Evolutionary conservation across 2,797 vertebrate genomes (phyloP).

Genomic region (Echeneis naucrates): DNA sequence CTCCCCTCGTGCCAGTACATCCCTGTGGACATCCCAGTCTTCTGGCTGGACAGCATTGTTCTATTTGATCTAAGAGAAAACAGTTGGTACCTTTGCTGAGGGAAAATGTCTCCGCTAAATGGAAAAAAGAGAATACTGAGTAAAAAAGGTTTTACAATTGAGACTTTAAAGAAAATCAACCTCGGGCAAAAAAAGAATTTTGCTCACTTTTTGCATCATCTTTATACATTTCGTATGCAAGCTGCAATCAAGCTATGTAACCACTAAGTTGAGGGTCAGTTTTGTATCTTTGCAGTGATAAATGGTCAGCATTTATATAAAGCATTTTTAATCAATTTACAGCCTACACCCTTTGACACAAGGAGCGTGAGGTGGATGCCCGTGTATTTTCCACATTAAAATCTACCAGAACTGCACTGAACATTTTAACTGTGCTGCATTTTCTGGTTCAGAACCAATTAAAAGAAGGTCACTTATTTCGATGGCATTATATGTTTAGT

Average conservation of each 20-base stretch:
- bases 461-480: slow-evolving; percentile 20
- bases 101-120: slow-evolving; percentile 34
- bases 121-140: slow-evolving; percentile 18
- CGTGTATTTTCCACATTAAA: background rate
- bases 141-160: background rate
- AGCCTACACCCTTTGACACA: slow-evolving; percentile 11
- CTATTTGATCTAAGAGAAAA: slow-evolving; percentile 57
- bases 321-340: slow-evolving; percentile 12
- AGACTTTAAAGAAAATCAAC: background rate
- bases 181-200: background rate
- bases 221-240: slow-evolving; percentile 6
- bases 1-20: slow-evolving; percentile 21
- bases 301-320: background rate
- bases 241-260: background rate
- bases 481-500: slow-evolving; percentile 13
- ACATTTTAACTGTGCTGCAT: slow-evolving; percentile 14
- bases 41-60: slow-evolving; percentile 42
- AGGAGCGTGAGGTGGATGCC: background rate
- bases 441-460: slow-evolving; percentile 22
- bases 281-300: background rate
- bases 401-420: background rate
- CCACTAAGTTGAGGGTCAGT: slow-evolving; percentile 11
- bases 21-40: slow-evolving; percentile 34
- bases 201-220: slow-evolving; percentile 8
- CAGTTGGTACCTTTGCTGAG: slow-evolving; percentile 37